Conservation (phyloP, 2,888 invertebrate species). For the Amphipyra tragopoginis region DNA sequence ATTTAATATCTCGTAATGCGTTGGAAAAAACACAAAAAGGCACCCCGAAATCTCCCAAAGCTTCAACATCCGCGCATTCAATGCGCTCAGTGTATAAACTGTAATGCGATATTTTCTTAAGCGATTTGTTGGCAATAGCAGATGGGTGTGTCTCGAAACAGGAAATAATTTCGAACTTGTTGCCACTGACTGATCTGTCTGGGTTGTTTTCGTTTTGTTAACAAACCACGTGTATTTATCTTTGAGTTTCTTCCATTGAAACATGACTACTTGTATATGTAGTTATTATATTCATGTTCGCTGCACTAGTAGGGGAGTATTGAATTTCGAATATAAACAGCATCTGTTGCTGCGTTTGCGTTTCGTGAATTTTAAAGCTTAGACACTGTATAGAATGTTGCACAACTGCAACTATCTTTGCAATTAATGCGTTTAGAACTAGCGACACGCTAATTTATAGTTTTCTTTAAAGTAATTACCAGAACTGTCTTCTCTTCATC, state of each 20-base stretch:
- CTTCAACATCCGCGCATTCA: slow-evolving; percentile 80
- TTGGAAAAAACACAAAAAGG: slow-evolving; percentile 78
- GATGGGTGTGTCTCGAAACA: slow-evolving; percentile 84
- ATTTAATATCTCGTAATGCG: slow-evolving; percentile 84
- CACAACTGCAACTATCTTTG: slow-evolving; percentile 39
- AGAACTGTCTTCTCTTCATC: slow-evolving; percentile 33
- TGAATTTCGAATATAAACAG: slow-evolving; percentile 66
- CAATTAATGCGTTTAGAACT: slow-evolving; percentile 46
- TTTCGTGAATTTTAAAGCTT: slow-evolving; percentile 58
- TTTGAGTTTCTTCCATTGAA: slow-evolving; percentile 69
- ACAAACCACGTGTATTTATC: slow-evolving; percentile 71
- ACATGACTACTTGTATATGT: slow-evolving; percentile 72
- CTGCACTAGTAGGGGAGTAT: slow-evolving; percentile 61
- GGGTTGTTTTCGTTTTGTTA: slow-evolving; percentile 64
- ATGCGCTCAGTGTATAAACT: slow-evolving; percentile 67
- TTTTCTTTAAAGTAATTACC: slow-evolving; percentile 31
- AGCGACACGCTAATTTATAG: slow-evolving; percentile 33
- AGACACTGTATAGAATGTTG: slow-evolving; percentile 45
- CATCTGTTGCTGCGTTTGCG: slow-evolving; percentile 60
- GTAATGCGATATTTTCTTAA: slow-evolving; percentile 86
- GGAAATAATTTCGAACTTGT: slow-evolving; percentile 85
- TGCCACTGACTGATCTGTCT: slow-evolving; percentile 75
- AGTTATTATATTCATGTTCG: slow-evolving; percentile 71
- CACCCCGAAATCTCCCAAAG: slow-evolving; percentile 78
- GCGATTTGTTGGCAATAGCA: slow-evolving; percentile 83